Percentiles rank a stretch among this genome's conserved stretches.
Conservation (phyloP, 2,113 vertebrate species). For the Oreochromis spilurus region DNA sequence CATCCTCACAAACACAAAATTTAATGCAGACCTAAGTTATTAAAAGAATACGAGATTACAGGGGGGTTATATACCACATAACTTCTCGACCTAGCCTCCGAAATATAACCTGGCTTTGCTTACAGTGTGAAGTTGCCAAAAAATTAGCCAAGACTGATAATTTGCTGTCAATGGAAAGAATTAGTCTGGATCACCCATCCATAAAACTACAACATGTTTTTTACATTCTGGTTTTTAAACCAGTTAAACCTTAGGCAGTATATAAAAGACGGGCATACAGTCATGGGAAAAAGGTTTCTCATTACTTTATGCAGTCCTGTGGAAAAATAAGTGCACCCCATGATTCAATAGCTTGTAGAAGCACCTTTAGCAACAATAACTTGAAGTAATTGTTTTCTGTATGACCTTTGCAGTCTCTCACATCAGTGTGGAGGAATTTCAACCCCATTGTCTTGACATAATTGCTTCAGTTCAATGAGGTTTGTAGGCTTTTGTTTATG, state of each 20-base stretch:
- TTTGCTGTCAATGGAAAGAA: background rate
- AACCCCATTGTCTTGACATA: background rate
- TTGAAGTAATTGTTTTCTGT: background rate
- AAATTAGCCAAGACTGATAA: background rate
- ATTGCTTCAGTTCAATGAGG: background rate
- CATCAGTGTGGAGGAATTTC: background rate
- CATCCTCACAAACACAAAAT: background rate
- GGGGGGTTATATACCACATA: background rate
- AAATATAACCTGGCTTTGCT: background rate
- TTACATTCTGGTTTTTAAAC: background rate
- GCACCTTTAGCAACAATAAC: background rate
- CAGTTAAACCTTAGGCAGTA: background rate
- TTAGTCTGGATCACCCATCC: background rate
- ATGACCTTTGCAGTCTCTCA: background rate
- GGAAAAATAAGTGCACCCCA: background rate
- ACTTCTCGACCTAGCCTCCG: background rate
- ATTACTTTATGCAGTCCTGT: background rate
- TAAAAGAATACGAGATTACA: background rate
- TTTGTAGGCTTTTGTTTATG: background rate
- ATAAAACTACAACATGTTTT: background rate
- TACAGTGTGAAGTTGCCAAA: background rate
- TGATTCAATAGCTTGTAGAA: background rate
- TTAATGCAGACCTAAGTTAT: background rate
- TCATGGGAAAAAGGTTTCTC: background rate
- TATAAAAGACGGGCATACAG: background rate